phyloP scores from a whole-genome alignment of 2,888 invertebrate species.

The Rhamphomyia laevipes region DNA sequence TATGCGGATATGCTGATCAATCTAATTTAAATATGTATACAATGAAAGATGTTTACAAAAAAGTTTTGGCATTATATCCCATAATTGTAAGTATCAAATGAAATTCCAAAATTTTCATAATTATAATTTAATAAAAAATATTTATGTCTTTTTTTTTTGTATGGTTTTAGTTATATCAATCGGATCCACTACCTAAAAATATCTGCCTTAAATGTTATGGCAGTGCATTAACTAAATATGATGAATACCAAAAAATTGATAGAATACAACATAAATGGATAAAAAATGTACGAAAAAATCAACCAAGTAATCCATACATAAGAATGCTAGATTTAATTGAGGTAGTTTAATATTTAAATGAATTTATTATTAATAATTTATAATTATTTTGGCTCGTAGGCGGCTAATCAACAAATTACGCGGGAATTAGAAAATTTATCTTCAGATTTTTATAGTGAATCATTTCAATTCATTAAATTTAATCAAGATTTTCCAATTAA shows the following conservation, averaged over 20 bases:
- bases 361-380: neutral
- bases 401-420: neutral
- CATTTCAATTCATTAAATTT: neutral
- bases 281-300: slow-evolving; percentile 19
- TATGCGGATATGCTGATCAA: slow-evolving; percentile 18
- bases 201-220: slow-evolving; percentile 24
- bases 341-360: slow-evolving; percentile 14
- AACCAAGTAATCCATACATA: slow-evolving; percentile 24
- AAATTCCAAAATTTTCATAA: neutral
- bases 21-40: neutral
- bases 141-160: slow-evolving; percentile 4
- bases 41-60: slow-evolving; percentile 7
- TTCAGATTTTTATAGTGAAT: neutral
- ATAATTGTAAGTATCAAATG: slow-evolving; percentile 19
- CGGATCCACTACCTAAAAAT: slow-evolving; percentile 27
- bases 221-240: slow-evolving; percentile 19
- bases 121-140: neutral
- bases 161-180: slow-evolving; percentile 20
- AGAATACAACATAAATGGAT: slow-evolving; percentile 24
- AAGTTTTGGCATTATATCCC: slow-evolving; percentile 25
- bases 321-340: slow-evolving; percentile 22
- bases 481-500: neutral
- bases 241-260: slow-evolving; percentile 20
- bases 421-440: neutral
- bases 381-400: neutral